phyloP scores from a whole-genome alignment of 2,113 vertebrate species.

The Ivindomyrus marchei region DNA sequence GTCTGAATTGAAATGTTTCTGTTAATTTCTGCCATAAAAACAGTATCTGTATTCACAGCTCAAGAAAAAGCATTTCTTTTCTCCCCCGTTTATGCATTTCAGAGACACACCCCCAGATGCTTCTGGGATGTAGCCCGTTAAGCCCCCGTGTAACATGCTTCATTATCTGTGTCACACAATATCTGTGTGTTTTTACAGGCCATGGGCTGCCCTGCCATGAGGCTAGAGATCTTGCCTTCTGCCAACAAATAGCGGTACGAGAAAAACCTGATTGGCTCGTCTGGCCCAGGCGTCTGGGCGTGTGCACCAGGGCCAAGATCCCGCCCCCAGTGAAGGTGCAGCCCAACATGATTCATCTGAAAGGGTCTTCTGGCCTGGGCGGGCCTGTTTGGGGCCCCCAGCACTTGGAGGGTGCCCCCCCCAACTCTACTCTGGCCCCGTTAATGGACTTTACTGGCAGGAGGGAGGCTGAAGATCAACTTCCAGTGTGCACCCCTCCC shows the following conservation, averaged over 20 bases:
- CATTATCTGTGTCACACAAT: conserved; percentile 25
- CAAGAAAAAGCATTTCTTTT: neutral
- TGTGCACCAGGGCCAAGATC: conserved; percentile 51
- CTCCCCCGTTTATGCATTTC: neutral
- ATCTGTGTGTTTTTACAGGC: neutral
- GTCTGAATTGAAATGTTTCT: neutral
- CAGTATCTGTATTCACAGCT: neutral
- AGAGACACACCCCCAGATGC: neutral
- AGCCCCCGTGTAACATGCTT: neutral
- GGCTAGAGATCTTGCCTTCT: conserved; percentile 55
- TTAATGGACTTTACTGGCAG: conserved; percentile 65
- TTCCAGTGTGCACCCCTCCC: conserved; percentile 47
- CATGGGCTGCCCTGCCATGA: conserved; percentile 37
- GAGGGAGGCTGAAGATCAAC: conserved; percentile 77
- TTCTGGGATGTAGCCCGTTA: neutral
- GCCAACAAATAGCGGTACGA: conserved; percentile 76
- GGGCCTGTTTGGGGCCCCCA: conserved; percentile 21
- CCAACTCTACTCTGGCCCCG: conserved; percentile 36
- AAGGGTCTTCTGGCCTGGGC: neutral
- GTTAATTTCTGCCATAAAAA: neutral
- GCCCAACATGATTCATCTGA: conserved; percentile 16
- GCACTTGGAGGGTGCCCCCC: conserved; percentile 40
- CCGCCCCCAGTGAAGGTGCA: conserved; percentile 21
- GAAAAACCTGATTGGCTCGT: conserved; percentile 73
- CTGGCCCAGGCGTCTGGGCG: conserved; percentile 19